Evolutionary conservation across 2,113 vertebrate genomes (phyloP), one percentile per base, ranked within the genome.

Genomic region (Carlito syrichta): DNA sequence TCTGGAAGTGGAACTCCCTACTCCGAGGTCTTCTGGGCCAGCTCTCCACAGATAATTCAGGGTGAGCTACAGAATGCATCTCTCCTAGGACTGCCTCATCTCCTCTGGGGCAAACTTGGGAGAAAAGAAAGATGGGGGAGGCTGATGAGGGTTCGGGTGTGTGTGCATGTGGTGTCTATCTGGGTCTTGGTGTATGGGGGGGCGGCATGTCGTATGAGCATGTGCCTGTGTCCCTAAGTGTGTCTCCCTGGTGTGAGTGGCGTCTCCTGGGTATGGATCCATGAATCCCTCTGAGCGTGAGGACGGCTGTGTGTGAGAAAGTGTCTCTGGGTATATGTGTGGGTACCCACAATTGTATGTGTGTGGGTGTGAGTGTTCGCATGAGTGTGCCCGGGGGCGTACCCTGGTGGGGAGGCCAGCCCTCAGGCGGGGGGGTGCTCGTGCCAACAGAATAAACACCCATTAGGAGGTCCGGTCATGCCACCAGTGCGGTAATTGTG

Each of bases 381-480:
- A 86, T 96, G 94, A 84, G 89, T 89, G 93, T 97, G 95, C 94
- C 90, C 1, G 1, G 68, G 79, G 88, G 81, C 0, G 94, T 96
- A 94, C 23, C 96, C 96, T 52, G 69, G 63, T 95, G 96, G 89
- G 89, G 96, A 96, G 96, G 95, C 96, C 81, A 92, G 91, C 93
- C 96, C 95, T 96, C 79, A 86, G 96, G 97, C 69, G 32, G 20
- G 82, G 90, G 93, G 89, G 86, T 90, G 92, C 94, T 96, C 62
- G 88, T 97, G 97, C 92, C 85, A 97, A 98, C 98, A 97, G 97
- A 98, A 97, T 96, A 98, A 98, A 98, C 97, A 98, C 97, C 97
- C 98, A 96, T 98, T 96, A 97, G 58, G n/a, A 96, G 54, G 32
- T 92, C 97, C 40, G 82, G 77, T 96, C 94, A 19, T 89, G 95